Percentiles rank a stretch among this genome's conserved stretches.
These are phyloP conservation scores for Pristionchus japonicus DNA, from an alignment of 2,888 invertebrate species.

Conservation along the genomic window DNA sequence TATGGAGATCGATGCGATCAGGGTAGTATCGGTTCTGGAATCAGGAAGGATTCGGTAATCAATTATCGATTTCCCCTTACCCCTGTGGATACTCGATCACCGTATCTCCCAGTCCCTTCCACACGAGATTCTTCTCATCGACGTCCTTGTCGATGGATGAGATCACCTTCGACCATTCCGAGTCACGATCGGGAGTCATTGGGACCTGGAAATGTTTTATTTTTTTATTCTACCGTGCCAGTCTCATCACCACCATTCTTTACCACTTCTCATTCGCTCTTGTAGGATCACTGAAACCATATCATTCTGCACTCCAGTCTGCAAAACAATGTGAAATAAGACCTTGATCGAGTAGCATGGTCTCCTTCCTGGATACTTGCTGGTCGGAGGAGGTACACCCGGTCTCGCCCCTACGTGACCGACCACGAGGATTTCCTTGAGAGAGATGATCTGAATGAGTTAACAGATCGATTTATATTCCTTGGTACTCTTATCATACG, in stretches of 20 bases:
- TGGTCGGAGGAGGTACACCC: conserved; percentile 60
- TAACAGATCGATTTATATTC: too few relatives aligned
- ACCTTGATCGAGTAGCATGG: conserved; percentile 54
- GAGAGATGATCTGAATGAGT: conserved; percentile 27
- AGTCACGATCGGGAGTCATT: conserved; percentile 47
- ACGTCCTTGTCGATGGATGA: conserved; percentile 33
- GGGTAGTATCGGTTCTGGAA: background rate
- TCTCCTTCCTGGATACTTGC: conserved; percentile 55
- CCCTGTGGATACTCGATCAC: conserved; percentile 7
- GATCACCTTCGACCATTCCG: conserved; percentile 52
- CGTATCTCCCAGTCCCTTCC: background rate
- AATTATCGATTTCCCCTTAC: background rate
- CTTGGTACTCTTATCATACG: too few relatives aligned
- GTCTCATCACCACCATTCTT: too few relatives aligned
- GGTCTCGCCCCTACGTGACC: conserved; percentile 62
- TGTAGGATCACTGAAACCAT: background rate
- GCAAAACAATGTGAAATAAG: too few relatives aligned
- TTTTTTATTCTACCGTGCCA: too few relatives aligned
- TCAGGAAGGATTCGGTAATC: background rate
- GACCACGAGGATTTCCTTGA: conserved; percentile 56
- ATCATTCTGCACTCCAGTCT: background rate
- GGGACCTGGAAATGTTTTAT: background rate
- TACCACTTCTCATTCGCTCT: background rate
- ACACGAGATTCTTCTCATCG: background rate
- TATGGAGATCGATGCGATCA: background rate